A percentile compares a stretch with the other conserved stretches of the same genome.
phyloP scores from a whole-genome alignment of 2,113 vertebrate species.

The Pelecanus crispus region DNA sequence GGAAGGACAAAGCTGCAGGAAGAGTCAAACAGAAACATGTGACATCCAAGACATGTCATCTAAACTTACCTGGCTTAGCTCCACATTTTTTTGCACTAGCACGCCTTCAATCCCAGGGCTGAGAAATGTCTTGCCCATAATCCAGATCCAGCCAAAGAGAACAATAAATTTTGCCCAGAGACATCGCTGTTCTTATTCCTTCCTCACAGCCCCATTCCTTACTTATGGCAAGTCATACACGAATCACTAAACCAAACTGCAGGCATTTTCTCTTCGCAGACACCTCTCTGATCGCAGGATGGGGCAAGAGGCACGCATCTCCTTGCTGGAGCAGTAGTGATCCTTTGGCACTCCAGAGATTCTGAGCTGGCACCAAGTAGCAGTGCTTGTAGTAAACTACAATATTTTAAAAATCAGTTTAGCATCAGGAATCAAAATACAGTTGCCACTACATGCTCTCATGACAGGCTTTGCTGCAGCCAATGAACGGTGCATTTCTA shows the following conservation, averaged over 20 bases:
- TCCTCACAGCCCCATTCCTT: neutral
- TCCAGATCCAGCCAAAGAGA: neutral
- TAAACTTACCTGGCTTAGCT: neutral
- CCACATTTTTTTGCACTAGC: neutral
- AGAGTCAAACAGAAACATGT: neutral
- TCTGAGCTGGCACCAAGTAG: neutral
- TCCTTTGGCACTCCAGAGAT: neutral
- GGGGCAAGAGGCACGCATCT: neutral
- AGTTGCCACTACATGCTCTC: neutral
- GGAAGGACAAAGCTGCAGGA: neutral
- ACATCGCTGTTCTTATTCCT: neutral
- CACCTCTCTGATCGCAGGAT: neutral
- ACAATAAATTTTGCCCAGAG: neutral
- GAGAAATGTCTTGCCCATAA: neutral
- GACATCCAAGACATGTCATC: neutral
- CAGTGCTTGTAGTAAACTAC: neutral
- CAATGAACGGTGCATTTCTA: neutral
- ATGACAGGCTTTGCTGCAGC: neutral
- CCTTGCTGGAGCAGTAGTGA: neutral
- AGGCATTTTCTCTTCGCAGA: neutral
- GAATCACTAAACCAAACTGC: neutral
- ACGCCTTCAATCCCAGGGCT: fast-evolving
- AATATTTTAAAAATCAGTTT: neutral
- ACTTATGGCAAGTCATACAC: neutral
- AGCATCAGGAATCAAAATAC: neutral